A percentile compares a stretch with the other conserved stretches of the same genome.
phyloP scores from a whole-genome alignment of 2,888 invertebrate species.

The Phaedon cochleariae region DNA sequence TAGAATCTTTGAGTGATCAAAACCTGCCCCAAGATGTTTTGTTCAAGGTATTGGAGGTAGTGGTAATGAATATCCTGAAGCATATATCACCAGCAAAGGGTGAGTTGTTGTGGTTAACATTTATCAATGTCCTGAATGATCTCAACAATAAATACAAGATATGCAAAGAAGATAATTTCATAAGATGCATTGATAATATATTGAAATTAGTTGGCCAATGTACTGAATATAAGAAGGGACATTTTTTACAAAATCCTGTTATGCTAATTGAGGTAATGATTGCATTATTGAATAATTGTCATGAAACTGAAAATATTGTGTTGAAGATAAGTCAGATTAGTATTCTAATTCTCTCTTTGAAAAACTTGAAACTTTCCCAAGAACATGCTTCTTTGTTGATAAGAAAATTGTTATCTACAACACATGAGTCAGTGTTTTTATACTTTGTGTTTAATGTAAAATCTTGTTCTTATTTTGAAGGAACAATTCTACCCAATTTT shows the following conservation, averaged over 20 bases:
- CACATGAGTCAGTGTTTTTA: conserved; percentile 68
- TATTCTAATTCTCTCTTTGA: conserved; percentile 68
- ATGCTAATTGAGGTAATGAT: conserved; percentile 69
- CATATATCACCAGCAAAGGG: conserved; percentile 72
- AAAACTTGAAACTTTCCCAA: conserved; percentile 73
- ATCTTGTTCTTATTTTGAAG: conserved; percentile 75
- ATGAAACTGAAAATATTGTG: conserved; percentile 63
- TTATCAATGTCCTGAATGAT: conserved; percentile 59
- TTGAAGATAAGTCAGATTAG: conserved; percentile 67
- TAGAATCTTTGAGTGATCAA: conserved; percentile 69
- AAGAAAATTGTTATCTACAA: conserved; percentile 69
- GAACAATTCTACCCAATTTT: conserved; percentile 74
- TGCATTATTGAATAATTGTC: conserved; percentile 62
- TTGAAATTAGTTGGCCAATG: conserved; percentile 70
- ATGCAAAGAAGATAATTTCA: conserved; percentile 29
- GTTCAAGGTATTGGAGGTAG: conserved; percentile 72
- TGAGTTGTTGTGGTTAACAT: conserved; percentile 72
- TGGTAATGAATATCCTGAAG: conserved; percentile 70
- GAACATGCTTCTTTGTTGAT: conserved; percentile 77
- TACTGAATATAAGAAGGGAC: conserved; percentile 72
- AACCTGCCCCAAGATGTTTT: conserved; percentile 67
- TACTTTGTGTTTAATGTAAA: conserved; percentile 73
- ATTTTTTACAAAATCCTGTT: conserved; percentile 68
- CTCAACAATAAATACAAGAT: conserved; percentile 34
- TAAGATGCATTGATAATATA: conserved; percentile 52